Conservation (phyloP, 1,140 invertebrate genomes). For the Drosophila funebris region DNA sequence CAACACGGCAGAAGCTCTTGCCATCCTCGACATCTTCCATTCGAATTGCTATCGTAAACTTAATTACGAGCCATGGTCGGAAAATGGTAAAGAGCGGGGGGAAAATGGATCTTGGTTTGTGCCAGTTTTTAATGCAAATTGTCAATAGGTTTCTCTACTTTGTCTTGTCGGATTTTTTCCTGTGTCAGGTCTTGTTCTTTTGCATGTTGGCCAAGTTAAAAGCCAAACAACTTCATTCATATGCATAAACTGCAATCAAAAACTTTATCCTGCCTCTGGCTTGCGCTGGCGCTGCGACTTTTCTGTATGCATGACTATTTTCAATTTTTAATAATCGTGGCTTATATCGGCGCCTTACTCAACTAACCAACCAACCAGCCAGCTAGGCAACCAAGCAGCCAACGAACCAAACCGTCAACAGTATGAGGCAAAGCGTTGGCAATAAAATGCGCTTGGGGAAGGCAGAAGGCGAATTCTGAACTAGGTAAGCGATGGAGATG, state of each 20-base stretch:
- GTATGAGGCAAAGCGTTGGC: not conserved
- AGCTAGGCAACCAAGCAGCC: not conserved
- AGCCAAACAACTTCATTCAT: constrained; percentile 73
- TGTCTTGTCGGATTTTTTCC: not conserved
- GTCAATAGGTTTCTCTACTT: constrained; percentile 42
- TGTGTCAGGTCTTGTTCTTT: constrained; percentile 17
- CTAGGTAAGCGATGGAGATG: constrained; percentile 23
- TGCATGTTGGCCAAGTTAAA: constrained; percentile 50
- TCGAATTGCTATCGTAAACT: constrained; percentile 39
- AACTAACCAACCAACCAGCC: constrained; percentile 4
- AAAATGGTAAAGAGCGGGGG: not conserved
- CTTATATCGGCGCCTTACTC: constrained; percentile 42
- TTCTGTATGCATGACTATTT: constrained; percentile 54
- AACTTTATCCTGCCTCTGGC: constrained; percentile 19
- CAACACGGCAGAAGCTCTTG: not conserved
- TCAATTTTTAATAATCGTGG: constrained; percentile 75
- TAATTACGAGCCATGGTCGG: constrained; percentile 44
- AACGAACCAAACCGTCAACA: constrained; percentile 1
- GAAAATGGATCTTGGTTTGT: constrained; percentile 28
- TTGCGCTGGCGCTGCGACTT: not conserved
- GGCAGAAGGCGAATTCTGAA: constrained; percentile 7
- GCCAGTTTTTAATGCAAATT: constrained; percentile 63
- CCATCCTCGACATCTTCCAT: not conserved
- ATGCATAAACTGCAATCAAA: constrained; percentile 72
- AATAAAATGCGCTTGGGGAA: constrained; percentile 21